Percentiles rank a stretch among this genome's conserved stretches.
phyloP scores from a whole-genome alignment of 1,140 invertebrate genomes.

The Hydropsyche tenuis region DNA sequence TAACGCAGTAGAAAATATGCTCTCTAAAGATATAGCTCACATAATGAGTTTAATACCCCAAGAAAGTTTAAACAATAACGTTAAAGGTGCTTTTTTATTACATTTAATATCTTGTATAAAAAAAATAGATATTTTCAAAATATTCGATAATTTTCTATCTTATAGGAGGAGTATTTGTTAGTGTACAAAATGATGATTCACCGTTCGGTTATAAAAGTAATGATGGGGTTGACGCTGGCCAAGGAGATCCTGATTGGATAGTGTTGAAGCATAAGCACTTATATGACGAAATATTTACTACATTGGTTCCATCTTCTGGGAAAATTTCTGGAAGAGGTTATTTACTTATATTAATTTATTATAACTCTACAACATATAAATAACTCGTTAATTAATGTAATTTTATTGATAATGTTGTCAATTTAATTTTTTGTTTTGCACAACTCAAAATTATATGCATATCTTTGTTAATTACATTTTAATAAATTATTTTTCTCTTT shows the following conservation, averaged over 20 bases:
- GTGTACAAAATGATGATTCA: slow-evolving; percentile 84
- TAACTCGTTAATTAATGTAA: too few relatives aligned
- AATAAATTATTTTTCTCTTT: slow-evolving; percentile 36
- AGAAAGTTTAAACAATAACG: slow-evolving; percentile 72
- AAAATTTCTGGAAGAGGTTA: slow-evolving; percentile 93
- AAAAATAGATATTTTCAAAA: slow-evolving; percentile 20
- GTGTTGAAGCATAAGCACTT: slow-evolving; percentile 85
- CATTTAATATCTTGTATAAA: neutral
- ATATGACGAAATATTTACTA: slow-evolving; percentile 89
- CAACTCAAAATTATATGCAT: too few relatives aligned
- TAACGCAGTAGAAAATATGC: slow-evolving; percentile 96
- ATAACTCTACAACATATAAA: too few relatives aligned
- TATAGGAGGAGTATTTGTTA: slow-evolving; percentile 90
- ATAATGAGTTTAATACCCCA: slow-evolving; percentile 96
- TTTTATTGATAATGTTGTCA: too few relatives aligned
- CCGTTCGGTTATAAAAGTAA: slow-evolving; percentile 96
- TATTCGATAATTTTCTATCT: slow-evolving; percentile 50
- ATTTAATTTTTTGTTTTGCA: too few relatives aligned
- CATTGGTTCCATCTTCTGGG: slow-evolving; percentile 87
- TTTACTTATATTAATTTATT: too few relatives aligned
- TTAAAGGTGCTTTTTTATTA: slow-evolving; percentile 66
- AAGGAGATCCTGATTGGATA: slow-evolving; percentile 96
- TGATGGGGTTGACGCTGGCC: slow-evolving; percentile 96
- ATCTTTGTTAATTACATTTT: too few relatives aligned
- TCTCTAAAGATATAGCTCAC: slow-evolving; percentile 93